A percentile compares a stretch with the other conserved stretches of the same genome.
phyloP scores from a whole-genome alignment of 2,113 vertebrate species.

The Alouatta palliata region DNA sequence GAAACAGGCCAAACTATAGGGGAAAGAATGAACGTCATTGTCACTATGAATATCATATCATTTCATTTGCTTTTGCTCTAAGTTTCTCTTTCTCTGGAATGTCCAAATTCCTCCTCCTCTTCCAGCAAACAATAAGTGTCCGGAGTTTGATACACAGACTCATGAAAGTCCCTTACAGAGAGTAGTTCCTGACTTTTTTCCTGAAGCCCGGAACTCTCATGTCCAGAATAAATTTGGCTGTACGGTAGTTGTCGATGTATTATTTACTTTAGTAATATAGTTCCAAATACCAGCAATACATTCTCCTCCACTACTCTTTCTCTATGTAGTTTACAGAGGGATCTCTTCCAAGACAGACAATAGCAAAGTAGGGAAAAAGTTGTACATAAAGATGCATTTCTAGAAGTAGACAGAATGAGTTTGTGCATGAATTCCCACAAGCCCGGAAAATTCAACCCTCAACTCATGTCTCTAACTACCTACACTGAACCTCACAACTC shows the following conservation, averaged over 20 bases:
- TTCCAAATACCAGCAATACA: background rate
- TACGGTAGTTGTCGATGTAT: background rate
- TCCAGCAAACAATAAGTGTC: background rate
- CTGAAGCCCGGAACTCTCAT: background rate
- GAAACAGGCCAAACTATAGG: background rate
- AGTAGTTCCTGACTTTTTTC: background rate
- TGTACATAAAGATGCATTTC: background rate
- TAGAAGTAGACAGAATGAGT: background rate
- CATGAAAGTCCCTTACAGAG: background rate
- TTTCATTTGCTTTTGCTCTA: background rate
- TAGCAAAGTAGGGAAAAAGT: background rate
- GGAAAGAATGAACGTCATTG: background rate
- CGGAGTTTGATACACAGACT: background rate
- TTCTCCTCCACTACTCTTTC: background rate
- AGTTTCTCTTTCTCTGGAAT: background rate
- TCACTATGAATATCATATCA: accelerated
- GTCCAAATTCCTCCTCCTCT: accelerated
- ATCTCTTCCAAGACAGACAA: background rate
- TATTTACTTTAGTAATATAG: background rate
- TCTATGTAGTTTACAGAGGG: background rate
- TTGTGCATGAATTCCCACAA: background rate
- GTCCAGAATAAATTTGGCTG: accelerated
- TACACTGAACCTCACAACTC: background rate
- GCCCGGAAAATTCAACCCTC: background rate
- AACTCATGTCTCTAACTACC: background rate